Evolutionary conservation across 2,797 vertebrate species (phyloP).

Genomic region (Leptodactylus fallax): DNA sequence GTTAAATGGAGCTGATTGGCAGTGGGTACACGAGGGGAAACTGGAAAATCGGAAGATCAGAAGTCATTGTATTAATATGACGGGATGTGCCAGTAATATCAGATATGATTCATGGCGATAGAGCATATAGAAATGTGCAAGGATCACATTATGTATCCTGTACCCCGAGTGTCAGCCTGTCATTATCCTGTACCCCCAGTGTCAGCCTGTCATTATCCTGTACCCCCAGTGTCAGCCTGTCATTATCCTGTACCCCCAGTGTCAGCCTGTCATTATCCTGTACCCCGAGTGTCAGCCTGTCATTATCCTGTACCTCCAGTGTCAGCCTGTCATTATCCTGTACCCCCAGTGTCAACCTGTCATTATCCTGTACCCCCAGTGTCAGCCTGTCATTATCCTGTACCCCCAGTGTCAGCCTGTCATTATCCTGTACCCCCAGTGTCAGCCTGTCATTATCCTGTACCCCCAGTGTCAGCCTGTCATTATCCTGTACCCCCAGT

Average conservation of each 20-base stretch:
- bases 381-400: no score
- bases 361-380: background rate
- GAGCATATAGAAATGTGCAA: no score
- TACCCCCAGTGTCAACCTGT: background rate
- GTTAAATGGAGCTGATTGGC: constrained; percentile 49
- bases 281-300: background rate
- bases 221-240: background rate
- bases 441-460: no score
- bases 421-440: background rate
- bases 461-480: background rate
- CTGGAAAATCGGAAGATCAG: background rate
- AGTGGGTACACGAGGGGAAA: background rate
- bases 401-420: background rate
- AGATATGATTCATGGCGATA: no score
- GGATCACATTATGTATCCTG: background rate
- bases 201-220: background rate
- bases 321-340: background rate
- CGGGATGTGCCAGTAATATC: no score
- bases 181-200: background rate
- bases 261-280: background rate
- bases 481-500: background rate
- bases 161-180: no score
- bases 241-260: background rate
- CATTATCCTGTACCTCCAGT: background rate
- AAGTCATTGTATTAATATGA: no score